Base-by-base conservation (phyloP, 2,888 invertebrate genomes). In the Zaprionus obscuricornis region DNA sequence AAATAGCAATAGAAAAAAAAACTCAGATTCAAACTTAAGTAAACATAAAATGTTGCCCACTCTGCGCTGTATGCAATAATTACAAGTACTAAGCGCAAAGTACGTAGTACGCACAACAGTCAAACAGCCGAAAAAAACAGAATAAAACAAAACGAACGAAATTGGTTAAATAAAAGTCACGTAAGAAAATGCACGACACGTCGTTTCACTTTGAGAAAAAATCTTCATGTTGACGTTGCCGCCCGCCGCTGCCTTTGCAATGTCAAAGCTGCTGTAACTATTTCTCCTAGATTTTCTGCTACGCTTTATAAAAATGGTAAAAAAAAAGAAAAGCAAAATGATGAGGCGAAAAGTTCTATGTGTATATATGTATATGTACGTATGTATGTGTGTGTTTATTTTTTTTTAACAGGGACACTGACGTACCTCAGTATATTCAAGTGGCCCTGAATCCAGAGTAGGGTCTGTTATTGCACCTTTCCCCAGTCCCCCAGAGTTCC, bases 181-280 rank as follows among this genome's bases (percentile, higher is more conserved):
- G 82, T 74, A 60, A 62, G 36, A 57, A 70, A 73, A 57, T 57
- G 65, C 43, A 54, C 50, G 51, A 54, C 52, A 51, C 37, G 45
- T 62, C 64, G 65, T 73, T 78, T 75, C 58, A 70, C 85, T 66
- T n/a, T n/a, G n/a, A 71, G 64, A 55, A 47, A n/a, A 3, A 43
- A 14, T n/a, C n/a, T n/a, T n/a, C n/a, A n/a, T n/a, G n/a, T n/a
- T n/a, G n/a, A n/a, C n/a, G n/a, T n/a, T n/a, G 62, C 33, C 20
- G 26, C 18, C 46, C 49, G 43, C 10, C 47, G 17, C 40, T 37
- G 45, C 40, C 24, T 31, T 18, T 39, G 24, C 56, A 5, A n/a
- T 20, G 29, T 24, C 27, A 36, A 24, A 37, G 47, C 45, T 36
- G 33, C 16, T 34, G 45, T 10, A 51, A 37, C 33, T 62, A 33